Percentiles rank a stretch among this genome's conserved stretches.
phyloP scores from a whole-genome alignment of 1,140 invertebrate species.

The Holotrichia oblita region DNA sequence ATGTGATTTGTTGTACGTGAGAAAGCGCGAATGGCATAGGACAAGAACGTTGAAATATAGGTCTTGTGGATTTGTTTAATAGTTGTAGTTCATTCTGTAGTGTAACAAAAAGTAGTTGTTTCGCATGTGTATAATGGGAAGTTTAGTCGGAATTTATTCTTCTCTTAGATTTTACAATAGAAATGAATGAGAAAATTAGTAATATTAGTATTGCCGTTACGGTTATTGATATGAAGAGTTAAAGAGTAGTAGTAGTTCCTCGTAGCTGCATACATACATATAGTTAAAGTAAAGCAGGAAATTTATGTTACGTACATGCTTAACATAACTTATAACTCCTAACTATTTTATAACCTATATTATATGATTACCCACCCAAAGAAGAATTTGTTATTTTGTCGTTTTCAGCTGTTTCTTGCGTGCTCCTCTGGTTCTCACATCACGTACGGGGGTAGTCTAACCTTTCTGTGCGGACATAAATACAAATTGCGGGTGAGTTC shows the following conservation, averaged over 20 bases:
- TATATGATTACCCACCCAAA: background rate
- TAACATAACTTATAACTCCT: background rate
- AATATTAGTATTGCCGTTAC: too few species aligned
- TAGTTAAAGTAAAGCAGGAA: too few species aligned
- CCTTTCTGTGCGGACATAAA: constrained; percentile 30
- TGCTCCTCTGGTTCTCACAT: background rate
- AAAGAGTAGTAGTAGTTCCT: too few species aligned
- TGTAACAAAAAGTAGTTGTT: background rate
- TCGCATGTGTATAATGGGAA: background rate
- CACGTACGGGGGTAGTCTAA: constrained; percentile 4
- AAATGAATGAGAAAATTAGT: too few species aligned
- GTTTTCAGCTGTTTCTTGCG: constrained; percentile 15
- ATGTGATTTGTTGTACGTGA: constrained; percentile 6
- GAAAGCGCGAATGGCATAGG: background rate
- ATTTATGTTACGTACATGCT: too few species aligned
- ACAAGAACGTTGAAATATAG: background rate
- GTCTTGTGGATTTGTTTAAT: constrained; percentile 5
- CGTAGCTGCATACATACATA: too few species aligned
- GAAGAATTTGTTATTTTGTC: constrained; percentile 4
- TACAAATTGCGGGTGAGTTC: constrained; percentile 25
- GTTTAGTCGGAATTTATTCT: background rate
- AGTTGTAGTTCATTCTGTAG: background rate
- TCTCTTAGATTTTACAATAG: too few species aligned
- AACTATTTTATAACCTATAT: background rate
- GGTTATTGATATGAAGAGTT: too few species aligned